Evolutionary conservation across 2,888 invertebrate species (phyloP), one percentile per base, ranked within the genome.

Genomic region (Bruchidius siliquastri): DNA sequence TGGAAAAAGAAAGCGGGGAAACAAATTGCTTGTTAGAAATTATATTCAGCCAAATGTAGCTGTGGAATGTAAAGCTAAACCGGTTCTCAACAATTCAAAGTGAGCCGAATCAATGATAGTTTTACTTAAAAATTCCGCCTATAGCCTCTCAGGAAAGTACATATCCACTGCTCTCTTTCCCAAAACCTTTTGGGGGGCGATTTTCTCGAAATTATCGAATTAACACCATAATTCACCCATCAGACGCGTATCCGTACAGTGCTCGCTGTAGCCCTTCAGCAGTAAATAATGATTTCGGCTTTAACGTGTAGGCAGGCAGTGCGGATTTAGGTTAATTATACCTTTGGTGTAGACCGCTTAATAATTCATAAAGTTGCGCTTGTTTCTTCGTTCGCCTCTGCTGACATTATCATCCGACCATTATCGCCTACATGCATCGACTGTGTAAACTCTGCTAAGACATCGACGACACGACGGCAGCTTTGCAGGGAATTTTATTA

Each of bases 91-190:
- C 26, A 26, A 26, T n/a, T n/a, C n/a, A 26, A 26, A 4, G 8
- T 26, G 8, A 26, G 26, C 26, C 8, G 2, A 2, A 26, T 26
- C 26, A 26, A 8, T 26, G 26, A 26, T 26, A 26, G 26, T 26
- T 26, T 26, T 2, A 26, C 26, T 67, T 21, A 20, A 67, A 72
- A 22, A 22, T 30, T 20, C 26, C 70, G 20, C 66, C 21, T 22
- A 66, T 22, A 22, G 71, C n/a, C 30, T 6, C 67, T 67, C 22
- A 71, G 71, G 67, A 71, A 71, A 67, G 20, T 67, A 67, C 67
- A 71, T 66, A 67, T 71, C 6, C 49, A 49, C 18, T 49, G 49
- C 3, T 13, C 49, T 49, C 49, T 49, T 49, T 49, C 49, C 49
- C 49, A 49, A 49, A 3, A 3, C 3, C 49, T 13, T 49, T 49